Conservation (phyloP, 1,140 invertebrate species). For the Thalassaphorura encarpata region DNA sequence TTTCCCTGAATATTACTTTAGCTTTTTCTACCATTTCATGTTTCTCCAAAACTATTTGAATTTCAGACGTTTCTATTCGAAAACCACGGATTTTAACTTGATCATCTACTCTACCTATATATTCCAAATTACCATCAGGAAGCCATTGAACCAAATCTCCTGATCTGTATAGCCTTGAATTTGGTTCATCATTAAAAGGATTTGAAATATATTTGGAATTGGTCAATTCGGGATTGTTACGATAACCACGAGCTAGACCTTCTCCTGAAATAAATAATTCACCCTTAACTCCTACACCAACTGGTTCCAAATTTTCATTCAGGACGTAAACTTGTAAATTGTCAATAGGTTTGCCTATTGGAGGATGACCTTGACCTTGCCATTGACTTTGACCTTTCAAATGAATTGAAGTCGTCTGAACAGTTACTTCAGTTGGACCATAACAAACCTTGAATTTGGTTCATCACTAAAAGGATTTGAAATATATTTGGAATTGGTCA, state of each 20-base stretch:
- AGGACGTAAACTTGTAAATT: conserved; percentile 70
- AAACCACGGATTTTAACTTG: conserved; percentile 12
- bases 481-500: too few relatives aligned
- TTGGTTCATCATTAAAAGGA: not conserved
- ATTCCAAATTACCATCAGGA: not conserved
- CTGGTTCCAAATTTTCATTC: conserved; percentile 53
- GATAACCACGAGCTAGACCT: conserved; percentile 5
- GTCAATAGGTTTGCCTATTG: conserved; percentile 51
- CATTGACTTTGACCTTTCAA: too few relatives aligned
- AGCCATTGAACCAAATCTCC: conserved; percentile 1
- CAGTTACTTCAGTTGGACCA: too few relatives aligned
- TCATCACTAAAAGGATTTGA: too few relatives aligned
- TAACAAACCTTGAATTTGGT: too few relatives aligned
- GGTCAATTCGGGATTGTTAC: not conserved
- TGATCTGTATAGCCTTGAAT: not conserved
- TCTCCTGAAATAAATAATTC: conserved; percentile 1
- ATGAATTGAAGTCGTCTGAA: too few relatives aligned
- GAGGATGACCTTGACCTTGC: too few relatives aligned
- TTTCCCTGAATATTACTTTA: not conserved
- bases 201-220: conserved; percentile 4
- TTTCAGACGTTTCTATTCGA: conserved; percentile 8
- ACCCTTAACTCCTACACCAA: conserved; percentile 1
- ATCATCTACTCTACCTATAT: not conserved
- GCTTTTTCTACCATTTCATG: not conserved
- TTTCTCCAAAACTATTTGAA: not conserved